A percentile compares a stretch with the other conserved stretches of the same genome.
These are phyloP conservation scores for Echinops telfairi DNA, from an alignment of 2,113 vertebrate species.

Conservation along the genomic window DNA sequence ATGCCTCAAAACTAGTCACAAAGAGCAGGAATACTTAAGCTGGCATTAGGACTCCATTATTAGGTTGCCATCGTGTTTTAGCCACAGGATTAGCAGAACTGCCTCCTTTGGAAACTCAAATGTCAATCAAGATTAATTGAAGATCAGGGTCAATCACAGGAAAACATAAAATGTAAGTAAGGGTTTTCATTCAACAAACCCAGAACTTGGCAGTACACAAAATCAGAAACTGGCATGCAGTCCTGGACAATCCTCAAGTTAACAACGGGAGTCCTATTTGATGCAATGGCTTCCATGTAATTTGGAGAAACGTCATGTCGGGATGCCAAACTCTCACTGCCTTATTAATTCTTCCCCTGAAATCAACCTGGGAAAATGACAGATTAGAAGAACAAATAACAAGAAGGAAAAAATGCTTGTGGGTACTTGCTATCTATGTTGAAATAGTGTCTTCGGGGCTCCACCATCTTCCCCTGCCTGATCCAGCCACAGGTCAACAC, in stretches of 20 bases:
- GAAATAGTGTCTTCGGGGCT: too few species aligned
- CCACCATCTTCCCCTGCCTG: too few species aligned
- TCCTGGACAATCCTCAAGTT: not conserved
- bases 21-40: conserved; percentile 61
- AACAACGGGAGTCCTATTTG: rapidly evolving
- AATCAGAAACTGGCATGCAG: not conserved
- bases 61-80: not conserved
- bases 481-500: too few species aligned
- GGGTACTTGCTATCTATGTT: too few species aligned
- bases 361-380: not conserved
- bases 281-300: not conserved
- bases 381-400: not conserved
- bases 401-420: not conserved
- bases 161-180: not conserved
- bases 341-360: not conserved
- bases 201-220: not conserved
- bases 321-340: not conserved
- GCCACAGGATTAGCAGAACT: not conserved
- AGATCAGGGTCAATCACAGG: not conserved
- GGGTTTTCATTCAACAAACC: not conserved
- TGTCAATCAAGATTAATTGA: not conserved
- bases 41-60: conserved; percentile 31
- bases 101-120: conserved; percentile 18
- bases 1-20: conserved; percentile 68
- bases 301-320: rapidly evolving